phyloP scores from a whole-genome alignment of 2,113 vertebrate species.

The Odocoileus hemionus region DNA sequence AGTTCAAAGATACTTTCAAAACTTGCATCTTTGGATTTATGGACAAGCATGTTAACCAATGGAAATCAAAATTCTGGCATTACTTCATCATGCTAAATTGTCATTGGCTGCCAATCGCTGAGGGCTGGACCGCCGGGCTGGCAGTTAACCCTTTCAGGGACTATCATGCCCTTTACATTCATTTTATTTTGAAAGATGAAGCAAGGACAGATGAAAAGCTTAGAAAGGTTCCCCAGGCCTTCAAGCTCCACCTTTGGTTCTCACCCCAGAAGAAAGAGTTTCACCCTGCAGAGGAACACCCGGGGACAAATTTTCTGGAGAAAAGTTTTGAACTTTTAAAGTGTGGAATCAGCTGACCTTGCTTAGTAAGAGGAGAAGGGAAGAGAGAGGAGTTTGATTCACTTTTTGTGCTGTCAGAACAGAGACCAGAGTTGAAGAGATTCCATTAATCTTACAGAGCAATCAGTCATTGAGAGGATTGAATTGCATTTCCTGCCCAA shows the following conservation, averaged over 20 bases:
- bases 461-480: conserved; percentile 65
- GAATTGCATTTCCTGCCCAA: conserved; percentile 72
- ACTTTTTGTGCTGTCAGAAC: conserved; percentile 53
- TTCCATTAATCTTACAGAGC: conserved; percentile 62
- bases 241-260: not conserved
- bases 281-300: not conserved
- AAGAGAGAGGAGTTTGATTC: not conserved
- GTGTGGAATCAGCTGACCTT: conserved; percentile 8
- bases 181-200: conserved; percentile 33
- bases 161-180: not conserved
- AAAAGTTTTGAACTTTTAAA: conserved; percentile 41
- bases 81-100: conserved; percentile 60
- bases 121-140: not conserved
- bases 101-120: conserved; percentile 44
- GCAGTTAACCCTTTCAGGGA: conserved; percentile 58
- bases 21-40: conserved; percentile 60
- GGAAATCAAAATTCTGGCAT: conserved; percentile 21
- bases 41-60: conserved; percentile 49
- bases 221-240: not conserved
- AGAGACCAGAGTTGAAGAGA: not conserved
- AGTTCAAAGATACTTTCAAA: conserved; percentile 73
- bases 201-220: not conserved
- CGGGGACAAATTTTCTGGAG: not conserved
- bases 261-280: not conserved
- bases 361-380: not conserved